Base-by-base conservation (phyloP, 2,888 invertebrate genomes). In the Drosophila parthenogenetica region DNA sequence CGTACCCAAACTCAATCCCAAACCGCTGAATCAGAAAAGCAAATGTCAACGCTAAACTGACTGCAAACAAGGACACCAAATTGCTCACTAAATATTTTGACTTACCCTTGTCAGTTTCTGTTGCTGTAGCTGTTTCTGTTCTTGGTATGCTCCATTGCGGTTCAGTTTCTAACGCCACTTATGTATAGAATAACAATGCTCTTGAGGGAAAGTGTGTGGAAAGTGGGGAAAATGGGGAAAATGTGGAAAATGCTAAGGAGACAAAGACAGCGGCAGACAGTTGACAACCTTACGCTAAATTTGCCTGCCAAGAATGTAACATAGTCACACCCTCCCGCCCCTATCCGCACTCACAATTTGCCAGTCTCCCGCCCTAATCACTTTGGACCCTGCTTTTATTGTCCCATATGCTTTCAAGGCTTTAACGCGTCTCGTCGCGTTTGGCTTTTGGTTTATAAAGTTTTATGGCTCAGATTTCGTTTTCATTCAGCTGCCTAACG, bases 41-140 rank as follows among this genome's bases (percentile, higher is more conserved):
- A 53, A 63, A 69, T 63, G 65, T 43, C 69, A 73, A 48, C 54
- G 58, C 25, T 58, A 43, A 72, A 45, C 54, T 51, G 53, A 51
- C 35, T 39, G 19, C 59, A 57, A 64, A 19, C 53, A 68, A 46
- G 45, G 19, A 50, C 46, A 55, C 35, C 55, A 63, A 65, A 73
- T 69, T 73, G 65, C 50, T 60, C 29, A 32, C 69, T 63, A 69
- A 66, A 73, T 73, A 63, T 63, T 73, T 63, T 49, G 65, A 69
- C 49, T 42, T 60, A 65, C 59, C 69, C 65, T 66, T 50, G 69
- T 64, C 63, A 72, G 48, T 57, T 35, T 29, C 59, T 35, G 22
- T 16, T 22, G 35, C 22, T 48, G 22, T 22, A 5, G 22, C 22
- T 22, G 5, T n/a, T 29, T 2, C 14, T 48, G 29, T 29, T 29